Percentiles rank a stretch among this genome's conserved stretches.
phyloP scores from a whole-genome alignment of 2,888 invertebrate genomes.

The Slavum lentiscoides region DNA sequence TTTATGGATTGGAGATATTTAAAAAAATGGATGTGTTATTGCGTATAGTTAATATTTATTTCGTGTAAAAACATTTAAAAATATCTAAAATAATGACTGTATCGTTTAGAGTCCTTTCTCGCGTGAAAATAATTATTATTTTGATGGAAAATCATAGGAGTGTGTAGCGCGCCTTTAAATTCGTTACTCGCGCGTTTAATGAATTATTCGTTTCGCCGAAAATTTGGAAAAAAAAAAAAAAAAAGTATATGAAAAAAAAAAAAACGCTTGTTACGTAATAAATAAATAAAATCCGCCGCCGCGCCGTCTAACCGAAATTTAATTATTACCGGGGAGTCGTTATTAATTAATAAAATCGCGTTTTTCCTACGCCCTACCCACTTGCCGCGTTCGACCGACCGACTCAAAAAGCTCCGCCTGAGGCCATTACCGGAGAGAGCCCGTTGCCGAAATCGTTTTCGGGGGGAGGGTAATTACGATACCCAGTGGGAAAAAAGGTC shows the following conservation, averaged over 20 bases:
- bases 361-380: conserved; percentile 6
- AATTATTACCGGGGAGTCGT: conserved; percentile 35
- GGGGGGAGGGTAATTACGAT: conserved; percentile 38
- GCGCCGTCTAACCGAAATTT: conserved; percentile 23
- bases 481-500: conserved; percentile 21
- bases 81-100: too few species aligned
- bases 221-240: background rate
- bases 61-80: too few species aligned
- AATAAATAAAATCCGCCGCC: conserved; percentile 16
- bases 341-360: conserved; percentile 47
- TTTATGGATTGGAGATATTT: too few species aligned
- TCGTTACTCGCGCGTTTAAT: too few species aligned
- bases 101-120: too few species aligned
- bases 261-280: background rate
- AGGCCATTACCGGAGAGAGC: conserved; percentile 16
- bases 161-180: too few species aligned
- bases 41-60: too few species aligned
- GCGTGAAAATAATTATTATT: too few species aligned
- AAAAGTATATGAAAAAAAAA: background rate
- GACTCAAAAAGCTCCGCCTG: conserved; percentile 32
- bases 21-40: too few species aligned
- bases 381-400: background rate
- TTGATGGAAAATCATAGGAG: too few species aligned
- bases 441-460: conserved; percentile 40
- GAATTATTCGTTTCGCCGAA: background rate